phyloP scores from a whole-genome alignment of 2,888 invertebrate species.

The Perizoma affinitatum region DNA sequence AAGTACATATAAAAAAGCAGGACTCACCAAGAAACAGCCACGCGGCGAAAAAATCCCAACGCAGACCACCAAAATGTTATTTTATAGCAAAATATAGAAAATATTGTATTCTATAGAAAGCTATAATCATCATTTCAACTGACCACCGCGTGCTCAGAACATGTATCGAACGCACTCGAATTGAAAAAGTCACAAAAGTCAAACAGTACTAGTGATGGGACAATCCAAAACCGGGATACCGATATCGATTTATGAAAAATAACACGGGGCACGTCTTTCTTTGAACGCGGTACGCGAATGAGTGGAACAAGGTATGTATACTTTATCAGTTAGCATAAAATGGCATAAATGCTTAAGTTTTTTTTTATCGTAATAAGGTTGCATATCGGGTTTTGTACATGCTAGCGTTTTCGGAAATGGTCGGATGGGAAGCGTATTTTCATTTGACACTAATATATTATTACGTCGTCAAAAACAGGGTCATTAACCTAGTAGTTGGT shows the following conservation, averaged over 20 bases:
- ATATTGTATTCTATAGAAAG: slow-evolving; percentile 32
- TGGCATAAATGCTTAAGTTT: slow-evolving; percentile 12
- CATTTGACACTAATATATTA: slow-evolving; percentile 16
- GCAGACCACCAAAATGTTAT: slow-evolving; percentile 23
- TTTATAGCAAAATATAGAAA: slow-evolving; percentile 39
- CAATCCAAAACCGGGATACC: slow-evolving; percentile 1
- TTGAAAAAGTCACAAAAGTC: slow-evolving; percentile 13
- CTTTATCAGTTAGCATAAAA: slow-evolving; percentile 19
- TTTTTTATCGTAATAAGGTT: slow-evolving; percentile 23
- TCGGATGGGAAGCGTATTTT: slow-evolving; percentile 18
- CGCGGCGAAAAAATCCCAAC: slow-evolving; percentile 12
- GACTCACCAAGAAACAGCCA: slow-evolving; percentile 29
- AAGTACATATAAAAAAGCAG: slow-evolving; percentile 5
- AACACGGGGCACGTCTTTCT: slow-evolving; percentile 16
- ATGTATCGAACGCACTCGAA: slow-evolving; percentile 19
- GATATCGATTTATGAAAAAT: slow-evolving; percentile 10
- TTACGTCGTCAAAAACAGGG: slow-evolving; percentile 18
- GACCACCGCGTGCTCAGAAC: slow-evolving; percentile 20
- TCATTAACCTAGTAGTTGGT: slow-evolving; percentile 20
- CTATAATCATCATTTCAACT: slow-evolving; percentile 29
- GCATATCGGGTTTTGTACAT: slow-evolving; percentile 5
- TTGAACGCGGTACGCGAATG: slow-evolving; percentile 21
- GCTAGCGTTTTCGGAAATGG: slow-evolving; percentile 22
- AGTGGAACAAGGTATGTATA: slow-evolving; percentile 14
- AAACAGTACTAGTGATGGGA: slow-evolving; percentile 26